phyloP scores from a whole-genome alignment of 2,113 vertebrate species.

The Craseonycteris thonglongyai region DNA sequence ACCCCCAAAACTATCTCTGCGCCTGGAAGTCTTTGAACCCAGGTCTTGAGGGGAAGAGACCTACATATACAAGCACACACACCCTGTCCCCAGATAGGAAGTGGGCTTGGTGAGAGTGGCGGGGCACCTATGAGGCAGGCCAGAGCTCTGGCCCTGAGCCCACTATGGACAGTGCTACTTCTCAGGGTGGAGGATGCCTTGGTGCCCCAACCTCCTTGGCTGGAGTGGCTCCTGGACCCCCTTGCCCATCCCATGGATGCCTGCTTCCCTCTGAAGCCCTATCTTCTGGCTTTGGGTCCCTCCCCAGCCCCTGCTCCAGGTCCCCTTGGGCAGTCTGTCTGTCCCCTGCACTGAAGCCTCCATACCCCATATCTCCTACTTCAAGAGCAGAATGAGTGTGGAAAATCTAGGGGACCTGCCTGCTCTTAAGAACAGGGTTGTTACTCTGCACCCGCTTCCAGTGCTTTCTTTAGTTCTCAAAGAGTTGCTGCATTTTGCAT shows the following conservation, averaged over 20 bases:
- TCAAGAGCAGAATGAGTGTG: neutral
- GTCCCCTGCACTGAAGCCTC: neutral
- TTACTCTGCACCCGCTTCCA: neutral
- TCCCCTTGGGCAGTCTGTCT: neutral
- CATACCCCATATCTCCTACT: neutral
- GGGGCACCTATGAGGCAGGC: fast-evolving
- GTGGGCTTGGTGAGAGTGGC: neutral
- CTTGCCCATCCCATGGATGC: neutral
- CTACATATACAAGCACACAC: fast-evolving
- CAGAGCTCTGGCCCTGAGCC: neutral
- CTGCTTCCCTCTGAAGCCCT: neutral
- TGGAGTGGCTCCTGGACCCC: neutral
- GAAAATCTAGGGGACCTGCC: neutral
- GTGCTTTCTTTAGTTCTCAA: neutral
- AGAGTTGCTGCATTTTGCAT: neutral
- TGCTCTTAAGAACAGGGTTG: neutral
- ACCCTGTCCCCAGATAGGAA: fast-evolving
- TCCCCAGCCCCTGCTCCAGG: neutral
- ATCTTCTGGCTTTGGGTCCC: neutral
- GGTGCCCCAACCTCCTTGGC: too few species aligned
- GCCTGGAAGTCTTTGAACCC: neutral
- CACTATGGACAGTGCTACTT: neutral
- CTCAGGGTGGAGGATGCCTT: neutral
- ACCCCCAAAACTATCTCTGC: neutral
- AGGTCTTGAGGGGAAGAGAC: neutral